These are phyloP conservation scores for Thamnaconus septentrionalis DNA, from an alignment of 2,113 vertebrate genomes.

Conservation along the genomic window DNA sequence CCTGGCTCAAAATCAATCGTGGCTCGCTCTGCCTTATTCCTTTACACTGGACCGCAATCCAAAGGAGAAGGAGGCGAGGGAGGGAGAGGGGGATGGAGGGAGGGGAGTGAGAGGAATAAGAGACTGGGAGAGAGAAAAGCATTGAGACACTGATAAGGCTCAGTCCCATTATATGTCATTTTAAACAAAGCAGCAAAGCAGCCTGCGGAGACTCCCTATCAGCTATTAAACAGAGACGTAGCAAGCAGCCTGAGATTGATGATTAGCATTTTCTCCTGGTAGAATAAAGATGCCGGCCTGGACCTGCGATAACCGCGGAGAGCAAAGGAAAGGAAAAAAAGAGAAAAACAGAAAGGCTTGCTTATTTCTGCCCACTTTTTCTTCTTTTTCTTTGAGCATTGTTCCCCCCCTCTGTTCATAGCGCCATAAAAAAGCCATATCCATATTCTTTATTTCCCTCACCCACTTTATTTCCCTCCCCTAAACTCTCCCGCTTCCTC, in stretches of 20 bases:
- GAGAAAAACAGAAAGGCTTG: conserved; percentile 31
- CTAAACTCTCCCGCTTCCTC: conserved; percentile 1
- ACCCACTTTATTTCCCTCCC: conserved; percentile 2
- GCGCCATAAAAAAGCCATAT: conserved; percentile 40
- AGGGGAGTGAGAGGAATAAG: conserved; percentile 1
- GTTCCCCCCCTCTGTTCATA: conserved; percentile 13
- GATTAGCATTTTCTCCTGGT: conserved; percentile 85
- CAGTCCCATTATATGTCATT: conserved; percentile 94
- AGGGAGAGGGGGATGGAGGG: conserved; percentile 15
- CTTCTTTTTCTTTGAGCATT: conserved; percentile 24
- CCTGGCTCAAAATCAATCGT: conserved; percentile 89
- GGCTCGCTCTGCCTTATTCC: conserved; percentile 81
- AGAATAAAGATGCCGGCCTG: conserved; percentile 77
- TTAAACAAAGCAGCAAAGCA: conserved; percentile 91
- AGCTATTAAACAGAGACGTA: conserved; percentile 94
- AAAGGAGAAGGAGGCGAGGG: conserved; percentile 28
- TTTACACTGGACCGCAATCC: conserved; percentile 82
- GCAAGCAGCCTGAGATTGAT: conserved; percentile 88
- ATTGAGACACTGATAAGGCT: conserved; percentile 93
- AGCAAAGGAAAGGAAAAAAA: conserved; percentile 33
- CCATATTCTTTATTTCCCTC: conserved; percentile 21
- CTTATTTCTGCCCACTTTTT: no score
- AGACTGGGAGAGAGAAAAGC: conserved; percentile 65
- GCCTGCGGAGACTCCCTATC: conserved; percentile 93
- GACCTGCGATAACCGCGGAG: conserved; percentile 80